phyloP scores from a whole-genome alignment of 2,888 invertebrate genomes.

The Sinohyriopsis cumingii region DNA sequence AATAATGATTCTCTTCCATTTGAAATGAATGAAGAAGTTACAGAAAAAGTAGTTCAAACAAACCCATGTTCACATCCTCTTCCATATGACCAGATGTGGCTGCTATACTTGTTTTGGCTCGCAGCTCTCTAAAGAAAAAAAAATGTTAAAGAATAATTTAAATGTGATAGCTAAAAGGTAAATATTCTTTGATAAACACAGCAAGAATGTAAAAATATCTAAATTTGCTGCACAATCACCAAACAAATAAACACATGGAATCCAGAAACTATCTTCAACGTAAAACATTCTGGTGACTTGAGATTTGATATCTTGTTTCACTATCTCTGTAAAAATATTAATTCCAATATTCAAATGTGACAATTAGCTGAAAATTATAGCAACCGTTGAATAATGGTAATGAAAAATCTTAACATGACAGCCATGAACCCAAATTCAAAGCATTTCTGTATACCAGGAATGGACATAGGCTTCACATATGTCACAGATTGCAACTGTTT shows the following conservation, averaged over 20 bases:
- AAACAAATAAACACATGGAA: neutral
- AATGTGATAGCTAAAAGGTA: neutral
- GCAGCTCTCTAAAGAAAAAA: slow-evolving; percentile 60
- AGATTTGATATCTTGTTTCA: too few relatives aligned
- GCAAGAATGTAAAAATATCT: neutral
- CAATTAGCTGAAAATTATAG: too few relatives aligned
- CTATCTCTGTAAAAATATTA: too few relatives aligned
- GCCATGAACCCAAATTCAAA: too few relatives aligned
- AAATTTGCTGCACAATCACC: neutral
- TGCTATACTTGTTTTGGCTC: slow-evolving; percentile 68
- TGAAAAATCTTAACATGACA: too few relatives aligned
- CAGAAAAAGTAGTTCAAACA: slow-evolving; percentile 3
- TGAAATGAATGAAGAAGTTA: neutral
- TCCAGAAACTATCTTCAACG: neutral
- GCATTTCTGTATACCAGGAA: too few relatives aligned
- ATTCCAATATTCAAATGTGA: too few relatives aligned
- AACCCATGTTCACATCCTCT: slow-evolving; percentile 11
- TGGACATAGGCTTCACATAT: too few relatives aligned
- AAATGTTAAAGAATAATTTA: slow-evolving; percentile 4
- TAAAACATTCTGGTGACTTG: too few relatives aligned
- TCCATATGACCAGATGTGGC: slow-evolving; percentile 53
- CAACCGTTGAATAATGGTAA: too few relatives aligned
- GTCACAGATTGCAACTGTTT: too few relatives aligned
- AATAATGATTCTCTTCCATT: neutral
- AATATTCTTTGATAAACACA: neutral